Percentiles rank a stretch among this genome's conserved stretches.
phyloP scores from a whole-genome alignment of 1,140 invertebrate genomes.

The Cydia splendana region DNA sequence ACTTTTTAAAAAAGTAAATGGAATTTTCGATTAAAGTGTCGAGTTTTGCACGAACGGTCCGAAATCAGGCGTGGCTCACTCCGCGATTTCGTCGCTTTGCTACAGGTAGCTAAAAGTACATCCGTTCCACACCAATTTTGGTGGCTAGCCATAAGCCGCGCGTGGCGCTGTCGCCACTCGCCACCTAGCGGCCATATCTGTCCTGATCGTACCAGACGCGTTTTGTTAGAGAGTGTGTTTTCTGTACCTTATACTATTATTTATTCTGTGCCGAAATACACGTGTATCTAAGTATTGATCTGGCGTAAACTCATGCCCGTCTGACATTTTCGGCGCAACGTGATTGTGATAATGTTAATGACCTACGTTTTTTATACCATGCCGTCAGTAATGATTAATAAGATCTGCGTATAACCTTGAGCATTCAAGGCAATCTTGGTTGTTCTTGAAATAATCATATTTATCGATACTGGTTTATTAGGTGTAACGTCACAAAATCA shows the following conservation, averaged over 20 bases:
- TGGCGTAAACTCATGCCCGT: not conserved
- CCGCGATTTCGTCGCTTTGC: too few relatives aligned
- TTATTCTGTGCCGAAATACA: too few relatives aligned
- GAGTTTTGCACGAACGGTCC: not conserved
- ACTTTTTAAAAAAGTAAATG: not conserved
- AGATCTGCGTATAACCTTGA: slow-evolving; percentile 42
- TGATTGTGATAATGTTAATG: slow-evolving; percentile 38
- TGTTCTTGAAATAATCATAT: slow-evolving; percentile 60
- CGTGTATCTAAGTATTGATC: not conserved
- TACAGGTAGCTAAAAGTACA: too few relatives aligned
- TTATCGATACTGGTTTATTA: slow-evolving; percentile 13
- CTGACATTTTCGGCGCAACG: slow-evolving; percentile 6
- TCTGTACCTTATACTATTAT: too few relatives aligned
- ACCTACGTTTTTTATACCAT: slow-evolving; percentile 43
- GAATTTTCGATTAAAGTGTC: not conserved
- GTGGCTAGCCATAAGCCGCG: too few relatives aligned
- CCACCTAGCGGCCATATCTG: too few relatives aligned
- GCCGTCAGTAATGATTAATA: slow-evolving; percentile 38
- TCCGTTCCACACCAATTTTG: too few relatives aligned
- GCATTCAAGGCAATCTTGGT: slow-evolving; percentile 67
- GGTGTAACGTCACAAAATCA: slow-evolving; percentile 38
- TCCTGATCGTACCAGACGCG: too few relatives aligned
- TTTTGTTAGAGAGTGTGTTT: too few relatives aligned
- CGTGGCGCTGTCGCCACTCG: too few relatives aligned
- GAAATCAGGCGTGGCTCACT: too few relatives aligned